Percentiles rank a stretch among this genome's conserved stretches.
Evolutionary conservation across 1,140 invertebrate genomes (phyloP).

Genomic region (Anoplophora glabripennis): DNA sequence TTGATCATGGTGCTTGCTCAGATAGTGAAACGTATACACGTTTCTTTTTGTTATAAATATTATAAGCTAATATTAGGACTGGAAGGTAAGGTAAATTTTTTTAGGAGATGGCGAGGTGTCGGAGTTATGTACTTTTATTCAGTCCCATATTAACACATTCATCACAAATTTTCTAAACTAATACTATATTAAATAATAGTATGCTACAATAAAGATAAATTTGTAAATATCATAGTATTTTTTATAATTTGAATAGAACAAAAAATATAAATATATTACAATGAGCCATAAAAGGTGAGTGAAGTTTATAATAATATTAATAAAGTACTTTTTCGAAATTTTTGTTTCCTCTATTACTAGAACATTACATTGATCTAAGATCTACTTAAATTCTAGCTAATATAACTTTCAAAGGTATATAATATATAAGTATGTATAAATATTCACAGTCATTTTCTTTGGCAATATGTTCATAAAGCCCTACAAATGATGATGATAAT

Average conservation of each 20-base stretch:
- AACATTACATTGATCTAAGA: constrained; percentile 42
- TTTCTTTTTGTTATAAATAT: too few species aligned
- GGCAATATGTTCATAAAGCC: constrained; percentile 36
- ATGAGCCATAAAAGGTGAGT: constrained; percentile 30
- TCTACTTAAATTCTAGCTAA: constrained; percentile 28
- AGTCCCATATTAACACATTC: constrained; percentile 39
- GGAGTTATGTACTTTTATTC: constrained; percentile 24
- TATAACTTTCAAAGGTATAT: constrained; percentile 41
- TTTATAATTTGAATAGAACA: constrained; percentile 20
- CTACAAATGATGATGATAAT: not conserved
- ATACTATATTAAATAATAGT: constrained; percentile 26
- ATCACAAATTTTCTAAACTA: constrained; percentile 36
- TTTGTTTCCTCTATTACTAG: constrained; percentile 16
- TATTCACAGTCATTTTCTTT: constrained; percentile 49
- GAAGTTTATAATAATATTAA: constrained; percentile 29
- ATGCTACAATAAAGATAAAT: constrained; percentile 24
- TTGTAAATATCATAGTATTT: constrained; percentile 30
- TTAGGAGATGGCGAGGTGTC: too few species aligned
- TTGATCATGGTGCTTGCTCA: too few species aligned
- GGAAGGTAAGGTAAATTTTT: too few species aligned
- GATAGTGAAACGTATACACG: too few species aligned
- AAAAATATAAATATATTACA: constrained; percentile 25
- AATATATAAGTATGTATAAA: constrained; percentile 42
- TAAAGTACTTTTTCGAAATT: constrained; percentile 23
- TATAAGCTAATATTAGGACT: too few species aligned